Conservation (phyloP, 2,797 vertebrate species). For the Diplodus puntazzo region DNA sequence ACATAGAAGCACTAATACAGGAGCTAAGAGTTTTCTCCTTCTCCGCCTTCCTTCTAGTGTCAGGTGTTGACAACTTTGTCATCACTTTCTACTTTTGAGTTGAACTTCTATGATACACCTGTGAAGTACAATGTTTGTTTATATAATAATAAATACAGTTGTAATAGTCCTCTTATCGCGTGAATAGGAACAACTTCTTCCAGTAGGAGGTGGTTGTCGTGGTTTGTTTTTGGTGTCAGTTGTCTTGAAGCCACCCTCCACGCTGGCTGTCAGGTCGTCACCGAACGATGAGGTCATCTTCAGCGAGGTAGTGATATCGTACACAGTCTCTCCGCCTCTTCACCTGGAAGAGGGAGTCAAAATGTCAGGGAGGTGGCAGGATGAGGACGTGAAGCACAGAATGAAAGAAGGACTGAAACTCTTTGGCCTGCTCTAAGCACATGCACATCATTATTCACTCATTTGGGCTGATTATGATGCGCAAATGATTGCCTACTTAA, state of each 20-base stretch:
- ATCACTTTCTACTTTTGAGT: slow-evolving; percentile 8
- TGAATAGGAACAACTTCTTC: slow-evolving; percentile 38
- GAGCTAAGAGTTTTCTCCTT: background rate
- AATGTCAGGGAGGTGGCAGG: slow-evolving; percentile 8
- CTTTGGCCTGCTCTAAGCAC: background rate
- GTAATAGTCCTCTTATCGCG: slow-evolving; percentile 28
- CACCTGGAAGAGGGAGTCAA: slow-evolving; percentile 56
- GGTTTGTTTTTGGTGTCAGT: slow-evolving; percentile 35
- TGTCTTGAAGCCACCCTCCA: slow-evolving; percentile 28
- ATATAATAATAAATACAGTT: slow-evolving; percentile 56
- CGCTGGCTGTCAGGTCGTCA: slow-evolving; percentile 43
- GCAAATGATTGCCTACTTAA: background rate
- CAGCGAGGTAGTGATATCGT: slow-evolving; percentile 70
- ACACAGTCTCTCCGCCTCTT: slow-evolving; percentile 48
- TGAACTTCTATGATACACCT: background rate
- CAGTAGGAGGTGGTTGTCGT: slow-evolving; percentile 27
- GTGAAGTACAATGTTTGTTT: slow-evolving; percentile 16
- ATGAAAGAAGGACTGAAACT: background rate
- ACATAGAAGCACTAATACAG: slow-evolving; percentile 48
- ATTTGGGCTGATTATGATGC: slow-evolving; percentile 8
- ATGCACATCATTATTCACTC: background rate
- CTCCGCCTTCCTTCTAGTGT: slow-evolving; percentile 31
- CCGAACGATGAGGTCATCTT: slow-evolving; percentile 65
- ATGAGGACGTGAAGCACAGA: background rate
- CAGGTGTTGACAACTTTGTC: slow-evolving; percentile 34